A percentile compares a stretch with the other conserved stretches of the same genome.
Evolutionary conservation across 1,140 invertebrate genomes (phyloP).

Genomic region (Drosophila sp.): DNA sequence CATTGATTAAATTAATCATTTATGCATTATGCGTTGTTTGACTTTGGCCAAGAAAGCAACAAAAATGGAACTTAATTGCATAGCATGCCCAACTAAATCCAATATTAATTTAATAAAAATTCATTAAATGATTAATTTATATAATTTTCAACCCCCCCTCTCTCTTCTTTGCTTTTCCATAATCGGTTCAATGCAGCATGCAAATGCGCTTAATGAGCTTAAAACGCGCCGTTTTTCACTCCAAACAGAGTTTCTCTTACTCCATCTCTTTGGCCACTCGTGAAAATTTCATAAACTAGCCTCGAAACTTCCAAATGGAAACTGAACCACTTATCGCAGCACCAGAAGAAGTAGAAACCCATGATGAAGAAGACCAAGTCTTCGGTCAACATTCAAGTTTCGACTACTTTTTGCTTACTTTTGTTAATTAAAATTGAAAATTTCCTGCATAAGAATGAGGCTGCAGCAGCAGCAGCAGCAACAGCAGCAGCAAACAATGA

Average conservation of each 20-base stretch:
- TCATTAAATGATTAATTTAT: constrained; percentile 68
- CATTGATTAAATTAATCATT: constrained; percentile 73
- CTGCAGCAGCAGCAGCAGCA: constrained; percentile 2
- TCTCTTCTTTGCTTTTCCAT: neutral
- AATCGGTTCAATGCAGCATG: constrained; percentile 53
- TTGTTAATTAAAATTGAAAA: constrained; percentile 57
- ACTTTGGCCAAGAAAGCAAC: constrained; percentile 44
- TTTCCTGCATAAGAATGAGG: constrained; percentile 20
- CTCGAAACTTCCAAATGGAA: constrained; percentile 2
- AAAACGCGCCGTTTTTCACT: constrained; percentile 23
- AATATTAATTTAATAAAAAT: constrained; percentile 75
- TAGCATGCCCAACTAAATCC: constrained; percentile 48
- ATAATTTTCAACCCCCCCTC: constrained; percentile 38
- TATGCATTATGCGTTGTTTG: constrained; percentile 50
- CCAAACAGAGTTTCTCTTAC: neutral
- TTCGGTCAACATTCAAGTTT: constrained; percentile 14
- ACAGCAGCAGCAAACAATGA: constrained; percentile 40
- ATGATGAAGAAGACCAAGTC: constrained; percentile 22
- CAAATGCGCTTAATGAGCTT: constrained; percentile 67
- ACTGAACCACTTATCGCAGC: constrained; percentile 28
- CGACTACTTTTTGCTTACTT: constrained; percentile 30
- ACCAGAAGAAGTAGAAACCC: neutral
- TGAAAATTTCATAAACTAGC: constrained; percentile 47
- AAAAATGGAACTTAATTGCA: constrained; percentile 25
- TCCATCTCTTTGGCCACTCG: constrained; percentile 5